phyloP scores from a whole-genome alignment of 1,140 invertebrate genomes.

The Bombus terrestris region DNA sequence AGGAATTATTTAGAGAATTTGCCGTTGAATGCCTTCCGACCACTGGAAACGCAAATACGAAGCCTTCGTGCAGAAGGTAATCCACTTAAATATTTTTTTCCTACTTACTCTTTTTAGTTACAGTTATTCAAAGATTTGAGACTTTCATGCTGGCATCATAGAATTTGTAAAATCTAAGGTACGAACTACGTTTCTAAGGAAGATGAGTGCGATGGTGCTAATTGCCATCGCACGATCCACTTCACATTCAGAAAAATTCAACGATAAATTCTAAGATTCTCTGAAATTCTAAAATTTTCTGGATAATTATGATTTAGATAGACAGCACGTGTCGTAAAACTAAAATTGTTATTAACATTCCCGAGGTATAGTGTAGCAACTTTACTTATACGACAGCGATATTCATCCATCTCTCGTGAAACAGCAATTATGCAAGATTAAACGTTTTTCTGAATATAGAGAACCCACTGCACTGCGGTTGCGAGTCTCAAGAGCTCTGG shows the following conservation, averaged over 20 bases:
- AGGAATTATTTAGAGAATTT: constrained; percentile 92
- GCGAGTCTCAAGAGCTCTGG: constrained; percentile 94
- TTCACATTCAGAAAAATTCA: not conserved
- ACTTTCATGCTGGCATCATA: not conserved
- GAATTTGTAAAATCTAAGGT: not conserved
- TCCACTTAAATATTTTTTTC: constrained; percentile 74
- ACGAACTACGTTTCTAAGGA: not conserved
- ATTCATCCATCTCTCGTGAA: not conserved
- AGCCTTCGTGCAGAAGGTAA: constrained; percentile 91
- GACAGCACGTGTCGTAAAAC: too few species aligned
- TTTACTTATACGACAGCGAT: not conserved
- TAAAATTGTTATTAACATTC: not conserved
- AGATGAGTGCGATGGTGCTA: not conserved
- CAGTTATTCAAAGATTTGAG: not conserved
- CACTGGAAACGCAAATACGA: constrained; percentile 91
- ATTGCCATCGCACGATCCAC: not conserved
- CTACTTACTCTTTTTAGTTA: not conserved
- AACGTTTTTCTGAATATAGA: constrained; percentile 83
- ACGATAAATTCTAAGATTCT: not conserved
- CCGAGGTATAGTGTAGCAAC: not conserved
- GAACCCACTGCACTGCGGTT: constrained; percentile 93
- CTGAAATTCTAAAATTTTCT: not conserved
- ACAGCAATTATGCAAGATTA: not conserved
- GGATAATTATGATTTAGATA: not conserved
- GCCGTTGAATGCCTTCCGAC: constrained; percentile 88